A percentile compares a stretch with the other conserved stretches of the same genome.
Conservation (phyloP, 1,140 invertebrate genomes). For the Acyrthosiphon pisum region DNA sequence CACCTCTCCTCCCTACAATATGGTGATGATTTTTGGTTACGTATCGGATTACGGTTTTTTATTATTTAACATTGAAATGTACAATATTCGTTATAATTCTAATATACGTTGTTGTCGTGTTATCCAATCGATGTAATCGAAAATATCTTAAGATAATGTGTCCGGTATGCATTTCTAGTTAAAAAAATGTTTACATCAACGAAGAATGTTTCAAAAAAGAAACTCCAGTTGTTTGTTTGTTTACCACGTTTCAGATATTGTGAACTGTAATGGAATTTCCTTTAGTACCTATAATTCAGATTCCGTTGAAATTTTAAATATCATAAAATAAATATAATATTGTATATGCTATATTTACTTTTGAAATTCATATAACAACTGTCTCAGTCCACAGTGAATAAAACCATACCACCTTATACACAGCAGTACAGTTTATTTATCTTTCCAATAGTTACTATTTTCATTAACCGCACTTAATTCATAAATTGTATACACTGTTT, state of each 20-base stretch:
- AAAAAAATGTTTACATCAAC: not conserved
- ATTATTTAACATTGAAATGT: not conserved
- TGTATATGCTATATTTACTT: not conserved
- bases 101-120: not conserved
- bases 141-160: not conserved
- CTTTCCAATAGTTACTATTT: not conserved
- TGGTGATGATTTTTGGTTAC: not conserved
- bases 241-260: not conserved
- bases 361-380: not conserved
- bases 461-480: not conserved
- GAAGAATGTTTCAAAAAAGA: constrained; percentile 12
- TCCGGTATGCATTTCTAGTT: not conserved
- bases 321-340: constrained; percentile 3
- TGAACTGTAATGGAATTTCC: not conserved
- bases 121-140: constrained; percentile 1
- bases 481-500: not conserved
- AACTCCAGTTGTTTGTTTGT: not conserved
- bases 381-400: not conserved
- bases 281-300: constrained; percentile 9
- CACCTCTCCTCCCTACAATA: not conserved
- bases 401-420: not conserved
- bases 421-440: not conserved
- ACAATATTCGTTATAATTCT: not conserved
- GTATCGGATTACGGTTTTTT: not conserved
- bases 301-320: constrained; percentile 10